Evolutionary conservation across 2,113 vertebrate species (phyloP).

Genomic region (Callaeas wilsoni): DNA sequence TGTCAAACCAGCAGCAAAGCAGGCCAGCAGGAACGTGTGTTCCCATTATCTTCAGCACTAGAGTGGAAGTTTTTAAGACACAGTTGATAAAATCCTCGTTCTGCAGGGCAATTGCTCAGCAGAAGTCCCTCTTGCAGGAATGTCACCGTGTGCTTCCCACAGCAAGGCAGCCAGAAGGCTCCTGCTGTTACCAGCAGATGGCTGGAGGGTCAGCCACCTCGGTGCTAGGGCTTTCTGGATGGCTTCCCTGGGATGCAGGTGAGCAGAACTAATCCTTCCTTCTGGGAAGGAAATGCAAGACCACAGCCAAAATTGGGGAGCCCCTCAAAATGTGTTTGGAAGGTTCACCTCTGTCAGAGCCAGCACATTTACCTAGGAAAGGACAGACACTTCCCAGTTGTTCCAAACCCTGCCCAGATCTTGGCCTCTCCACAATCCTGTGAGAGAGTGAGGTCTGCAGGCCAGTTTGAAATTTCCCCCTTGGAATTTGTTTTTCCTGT

Average conservation of each 20-base stretch:
- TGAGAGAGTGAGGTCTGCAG: not conserved
- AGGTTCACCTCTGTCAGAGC: not conserved
- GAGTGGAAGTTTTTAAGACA: not conserved
- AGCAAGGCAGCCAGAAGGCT: not conserved
- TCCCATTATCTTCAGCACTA: not conserved
- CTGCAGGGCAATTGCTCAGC: not conserved
- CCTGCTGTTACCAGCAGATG: not conserved
- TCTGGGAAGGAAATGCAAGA: not conserved
- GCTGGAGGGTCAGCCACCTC: not conserved
- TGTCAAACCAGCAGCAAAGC: conserved; percentile 38
- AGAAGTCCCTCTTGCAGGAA: not conserved
- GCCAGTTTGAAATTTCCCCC: not conserved
- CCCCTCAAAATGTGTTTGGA: not conserved
- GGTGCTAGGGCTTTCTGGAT: not conserved
- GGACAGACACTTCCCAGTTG: not conserved
- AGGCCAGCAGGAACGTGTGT: not conserved
- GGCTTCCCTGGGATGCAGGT: not conserved
- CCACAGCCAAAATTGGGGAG: not conserved
- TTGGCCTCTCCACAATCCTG: not conserved
- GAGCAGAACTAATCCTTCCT: not conserved
- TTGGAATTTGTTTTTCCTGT: not conserved
- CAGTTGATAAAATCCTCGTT: not conserved
- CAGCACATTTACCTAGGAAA: not conserved
- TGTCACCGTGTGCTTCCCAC: not conserved
- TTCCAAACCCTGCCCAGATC: not conserved